Base-by-base conservation (phyloP, 2,797 vertebrate species). In the Myotis myotis region DNA sequence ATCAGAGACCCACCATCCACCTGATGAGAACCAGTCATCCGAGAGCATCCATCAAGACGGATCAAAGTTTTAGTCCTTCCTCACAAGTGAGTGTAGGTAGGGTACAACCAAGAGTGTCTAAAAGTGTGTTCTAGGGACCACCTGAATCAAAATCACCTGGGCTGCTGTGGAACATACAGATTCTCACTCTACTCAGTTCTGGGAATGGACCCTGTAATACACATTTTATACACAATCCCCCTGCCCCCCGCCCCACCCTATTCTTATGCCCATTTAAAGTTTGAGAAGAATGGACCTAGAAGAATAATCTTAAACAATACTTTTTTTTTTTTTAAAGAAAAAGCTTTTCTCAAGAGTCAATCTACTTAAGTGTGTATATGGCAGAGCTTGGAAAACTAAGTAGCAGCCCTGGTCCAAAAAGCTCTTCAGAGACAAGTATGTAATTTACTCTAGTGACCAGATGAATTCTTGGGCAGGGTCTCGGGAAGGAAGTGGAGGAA, bases 61-160 rank as follows among this genome's bases (percentile, higher is more conserved):
- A 98, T 91, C 98, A 98, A 97, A 98, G 98, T 95, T 99, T 99
- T 97, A 98, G 98, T 97, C 98, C 98, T 97, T 98, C 98, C 96
- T 98, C 98, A 97, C 98, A 98, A 97, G 99, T 98, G 96, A 91
- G 96, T 96, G 62, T 16, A 41, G 25, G 74, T 3, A 41, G 2
- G 25, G 17, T 33, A 36, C 57, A 88, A 19, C 12, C 13, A 15
- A 49, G 10, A 44, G 25, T 33, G 3, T 76, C 49, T 71, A 75
- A 10, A 28, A 38, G 60, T 20, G 20, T 70, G 23, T 60, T 85
- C 44, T 41, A 60, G 38, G 15, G 16, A 30, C 53, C 20, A 20
- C 22, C 28, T 80, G 36, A 66, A 15, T 89, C 75, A 78, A 87
- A 88, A 51, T 51, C 33, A 19, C 17, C 36, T 25, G 9, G 19